Evolutionary conservation across 2,797 vertebrate genomes (phyloP), one percentile per base, ranked within the genome.

Genomic region (Danio kyathit): DNA sequence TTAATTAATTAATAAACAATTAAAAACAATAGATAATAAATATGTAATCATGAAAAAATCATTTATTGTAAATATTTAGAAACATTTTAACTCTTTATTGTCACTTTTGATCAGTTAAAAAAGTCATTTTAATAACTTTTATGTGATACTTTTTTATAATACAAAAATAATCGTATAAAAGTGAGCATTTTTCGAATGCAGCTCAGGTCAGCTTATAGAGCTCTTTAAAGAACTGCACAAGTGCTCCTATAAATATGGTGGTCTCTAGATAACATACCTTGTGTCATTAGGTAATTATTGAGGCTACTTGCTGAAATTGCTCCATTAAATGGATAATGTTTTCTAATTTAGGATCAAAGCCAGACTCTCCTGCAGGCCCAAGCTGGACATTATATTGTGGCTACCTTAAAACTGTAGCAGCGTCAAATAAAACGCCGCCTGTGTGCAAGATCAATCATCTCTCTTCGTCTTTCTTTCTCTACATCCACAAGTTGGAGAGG

Each of bases 321-420:
- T 88, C 65, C 73, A 90, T 90, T 92, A 92, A 82, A 82, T 71
- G 48, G 85, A 70, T 80, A 90, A 90, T 89, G 83, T 90, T 88
- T 88, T 82, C 88, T 88, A 86, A 87, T 79, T 92, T 67, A 46
- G 14, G 75, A 90, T 85, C 63, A 90, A 84, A 88, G 91, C 66
- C 67, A 89, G 82, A 48, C 29, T 76, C 38, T 43, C 4, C 87
- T 88, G 84, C 66, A 48, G 54, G 64, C 83, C 67, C 86, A 81
- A 14, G 86, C 82, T 84, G 86, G 82, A 87, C 83, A 72, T 89
- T 86, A n/a, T n/a, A 86, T 86, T 88, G 79, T 72, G 78, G 78
- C 85, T 81, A 81, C 77, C 88, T 90, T 82, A 87, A 82, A 86
- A 78, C 84, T 63, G 64, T 69, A 57, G 83, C 89, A 79, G 29